phyloP scores from a whole-genome alignment of 2,797 vertebrate genomes.

The Takifugu rubripes region DNA sequence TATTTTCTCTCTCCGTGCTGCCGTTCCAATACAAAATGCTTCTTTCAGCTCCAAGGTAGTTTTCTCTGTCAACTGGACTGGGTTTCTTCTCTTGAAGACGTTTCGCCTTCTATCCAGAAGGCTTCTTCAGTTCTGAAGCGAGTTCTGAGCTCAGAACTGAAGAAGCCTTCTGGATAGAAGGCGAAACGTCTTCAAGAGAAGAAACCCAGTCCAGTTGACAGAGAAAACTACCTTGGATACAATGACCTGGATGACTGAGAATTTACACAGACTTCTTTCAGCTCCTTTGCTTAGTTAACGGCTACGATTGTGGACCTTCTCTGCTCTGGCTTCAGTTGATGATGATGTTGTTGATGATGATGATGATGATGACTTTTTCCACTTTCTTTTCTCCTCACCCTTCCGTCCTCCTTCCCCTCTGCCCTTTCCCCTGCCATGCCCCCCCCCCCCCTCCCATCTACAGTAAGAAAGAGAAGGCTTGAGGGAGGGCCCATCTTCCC shows the following conservation, averaged over 20 bases:
- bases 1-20: background rate
- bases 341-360: background rate
- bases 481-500: slow-evolving; percentile 94
- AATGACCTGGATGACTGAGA: no score
- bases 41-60: background rate
- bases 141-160: no score
- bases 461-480: slow-evolving; percentile 97
- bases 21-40: slow-evolving; percentile 2
- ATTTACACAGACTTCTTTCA: no score
- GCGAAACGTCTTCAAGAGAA: no score
- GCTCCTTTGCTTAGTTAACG: slow-evolving; percentile 2
- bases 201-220: no score
- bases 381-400: background rate
- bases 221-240: no score
- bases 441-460: slow-evolving; percentile 30
- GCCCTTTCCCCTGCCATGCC: background rate
- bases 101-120: no score
- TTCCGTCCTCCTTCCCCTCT: background rate
- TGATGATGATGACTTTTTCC: slow-evolving; percentile 1
- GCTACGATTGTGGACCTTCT: slow-evolving; percentile 5
- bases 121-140: no score
- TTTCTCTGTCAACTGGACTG: no score
- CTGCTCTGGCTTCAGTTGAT: slow-evolving; percentile 2
- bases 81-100: no score
- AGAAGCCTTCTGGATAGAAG: no score